These are phyloP conservation scores for Amazona finschi DNA, from an alignment of 2,797 vertebrate species.

Conservation along the genomic window DNA sequence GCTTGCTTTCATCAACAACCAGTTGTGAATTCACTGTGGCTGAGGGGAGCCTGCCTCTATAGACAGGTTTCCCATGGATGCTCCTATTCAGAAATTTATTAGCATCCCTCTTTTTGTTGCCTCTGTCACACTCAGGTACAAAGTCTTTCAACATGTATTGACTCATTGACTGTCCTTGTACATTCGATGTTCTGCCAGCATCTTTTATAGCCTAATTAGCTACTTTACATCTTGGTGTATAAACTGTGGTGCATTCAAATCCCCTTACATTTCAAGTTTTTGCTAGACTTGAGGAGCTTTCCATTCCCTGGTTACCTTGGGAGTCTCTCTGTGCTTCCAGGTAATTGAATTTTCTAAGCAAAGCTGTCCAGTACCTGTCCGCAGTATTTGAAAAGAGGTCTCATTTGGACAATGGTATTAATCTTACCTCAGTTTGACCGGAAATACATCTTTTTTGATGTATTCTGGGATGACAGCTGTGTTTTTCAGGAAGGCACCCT, in stretches of 20 bases:
- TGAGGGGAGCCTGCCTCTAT: background rate
- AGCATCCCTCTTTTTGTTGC: background rate
- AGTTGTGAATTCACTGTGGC: background rate
- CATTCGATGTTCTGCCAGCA: background rate
- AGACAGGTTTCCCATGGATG: background rate
- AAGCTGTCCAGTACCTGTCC: background rate
- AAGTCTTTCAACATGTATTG: background rate
- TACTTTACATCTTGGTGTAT: background rate
- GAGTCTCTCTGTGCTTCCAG: background rate
- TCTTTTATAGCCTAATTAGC: background rate
- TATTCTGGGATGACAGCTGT: background rate
- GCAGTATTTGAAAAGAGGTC: background rate
- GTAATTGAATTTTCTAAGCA: background rate
- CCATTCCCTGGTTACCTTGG: background rate
- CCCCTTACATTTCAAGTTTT: background rate
- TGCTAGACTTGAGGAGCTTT: background rate
- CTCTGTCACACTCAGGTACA: background rate
- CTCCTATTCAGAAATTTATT: background rate
- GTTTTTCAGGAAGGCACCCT: constrained; percentile 32
- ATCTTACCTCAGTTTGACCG: constrained; percentile 16
- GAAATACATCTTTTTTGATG: background rate
- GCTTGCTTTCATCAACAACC: background rate
- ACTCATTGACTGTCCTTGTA: background rate
- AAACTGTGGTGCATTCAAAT: background rate
- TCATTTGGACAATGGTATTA: constrained; percentile 17